A percentile compares a stretch with the other conserved stretches of the same genome.
Conservation (phyloP, 1,140 invertebrate genomes). For the Drosophila orosa region DNA sequence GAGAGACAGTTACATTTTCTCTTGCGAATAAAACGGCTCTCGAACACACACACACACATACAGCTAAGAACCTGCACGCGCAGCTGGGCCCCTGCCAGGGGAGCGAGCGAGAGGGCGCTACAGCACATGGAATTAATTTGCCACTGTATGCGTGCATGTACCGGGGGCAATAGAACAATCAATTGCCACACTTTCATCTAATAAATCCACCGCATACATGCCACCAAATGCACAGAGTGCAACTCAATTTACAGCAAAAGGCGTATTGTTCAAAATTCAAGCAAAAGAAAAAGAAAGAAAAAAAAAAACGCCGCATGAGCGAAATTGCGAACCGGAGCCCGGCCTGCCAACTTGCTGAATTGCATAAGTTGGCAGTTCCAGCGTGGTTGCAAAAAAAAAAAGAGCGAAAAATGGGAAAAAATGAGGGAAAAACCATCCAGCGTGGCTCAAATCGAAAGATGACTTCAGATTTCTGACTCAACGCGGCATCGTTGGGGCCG, state of each 20-base stretch:
- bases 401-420: background rate
- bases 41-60: constrained; percentile 4
- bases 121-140: constrained; percentile 67
- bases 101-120: constrained; percentile 58
- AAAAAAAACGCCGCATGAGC: background rate
- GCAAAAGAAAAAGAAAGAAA: background rate
- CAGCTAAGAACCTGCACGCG: constrained; percentile 40
- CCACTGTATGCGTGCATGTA: constrained; percentile 16
- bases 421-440: constrained; percentile 25
- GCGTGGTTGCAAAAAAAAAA: constrained; percentile 45
- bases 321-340: background rate
- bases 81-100: constrained; percentile 18
- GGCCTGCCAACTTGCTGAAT: constrained; percentile 45
- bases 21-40: constrained; percentile 17
- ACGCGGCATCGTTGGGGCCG: no score
- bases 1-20: constrained; percentile 30
- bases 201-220: constrained; percentile 9
- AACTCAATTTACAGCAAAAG: constrained; percentile 4
- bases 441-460: constrained; percentile 31
- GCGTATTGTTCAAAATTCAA: background rate
- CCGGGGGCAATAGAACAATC: constrained; percentile 39
- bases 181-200: constrained; percentile 54
- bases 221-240: constrained; percentile 21
- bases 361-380: constrained; percentile 64
- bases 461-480: constrained; percentile 1